These are phyloP conservation scores for Lytechinus pictus DNA, from an alignment of 35 echinoderm and acorn worm species.

Conservation along the genomic window DNA sequence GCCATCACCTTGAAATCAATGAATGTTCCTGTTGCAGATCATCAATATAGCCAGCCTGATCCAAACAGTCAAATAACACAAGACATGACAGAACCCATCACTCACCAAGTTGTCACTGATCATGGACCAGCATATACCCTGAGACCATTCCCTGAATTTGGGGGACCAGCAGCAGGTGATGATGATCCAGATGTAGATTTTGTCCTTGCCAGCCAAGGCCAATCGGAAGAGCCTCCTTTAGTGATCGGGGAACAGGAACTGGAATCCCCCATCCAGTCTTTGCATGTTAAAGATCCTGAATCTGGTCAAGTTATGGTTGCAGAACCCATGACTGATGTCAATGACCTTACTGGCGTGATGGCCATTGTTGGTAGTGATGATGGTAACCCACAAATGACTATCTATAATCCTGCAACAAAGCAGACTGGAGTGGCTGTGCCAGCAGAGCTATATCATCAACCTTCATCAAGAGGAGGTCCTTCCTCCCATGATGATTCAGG, in stretches of 20 bases:
- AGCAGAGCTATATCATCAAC: neutral
- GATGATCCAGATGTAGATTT: slow-evolving; percentile 38
- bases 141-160: neutral
- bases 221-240: neutral
- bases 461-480: neutral
- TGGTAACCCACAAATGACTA: slow-evolving; percentile 19
- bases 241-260: slow-evolving; percentile 26
- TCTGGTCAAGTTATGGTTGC: slow-evolving; percentile 28
- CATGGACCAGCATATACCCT: slow-evolving; percentile 44
- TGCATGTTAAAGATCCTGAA: slow-evolving; percentile 1
- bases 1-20: slow-evolving; percentile 6
- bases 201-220: neutral
- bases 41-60: neutral
- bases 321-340: slow-evolving; percentile 14
- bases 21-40: neutral
- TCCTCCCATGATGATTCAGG: neutral
- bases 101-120: slow-evolving; percentile 11
- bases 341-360: neutral
- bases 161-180: neutral
- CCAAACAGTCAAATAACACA: neutral
- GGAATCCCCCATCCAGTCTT: neutral
- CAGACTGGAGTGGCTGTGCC: slow-evolving; percentile 15
- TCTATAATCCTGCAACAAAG: slow-evolving; percentile 41
- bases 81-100: neutral
- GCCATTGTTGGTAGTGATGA: neutral